phyloP scores from a whole-genome alignment of 92 coral and sea anemone genomes.

The Anthopleura xanthogrammica region DNA sequence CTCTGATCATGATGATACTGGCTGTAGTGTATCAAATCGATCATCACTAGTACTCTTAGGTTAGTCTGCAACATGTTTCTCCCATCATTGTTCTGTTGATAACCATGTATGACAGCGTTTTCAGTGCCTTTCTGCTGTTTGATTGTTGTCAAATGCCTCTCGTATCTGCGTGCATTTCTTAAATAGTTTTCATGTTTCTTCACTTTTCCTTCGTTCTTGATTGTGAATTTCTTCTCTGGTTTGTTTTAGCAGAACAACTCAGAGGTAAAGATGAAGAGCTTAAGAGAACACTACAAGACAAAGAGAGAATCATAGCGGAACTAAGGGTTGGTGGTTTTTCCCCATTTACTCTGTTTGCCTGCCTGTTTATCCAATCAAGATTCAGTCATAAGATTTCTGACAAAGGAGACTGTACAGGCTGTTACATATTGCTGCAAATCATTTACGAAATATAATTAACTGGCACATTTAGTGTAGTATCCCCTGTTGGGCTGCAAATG shows the following conservation, averaged over 20 bases:
- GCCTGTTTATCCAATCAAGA: too few species aligned
- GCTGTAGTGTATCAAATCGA: slow-evolving; percentile 57
- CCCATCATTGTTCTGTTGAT: too few species aligned
- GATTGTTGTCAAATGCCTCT: neutral
- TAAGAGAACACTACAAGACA: slow-evolving; percentile 84
- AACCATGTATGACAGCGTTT: neutral
- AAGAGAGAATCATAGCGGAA: slow-evolving; percentile 89
- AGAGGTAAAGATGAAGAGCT: slow-evolving; percentile 93
- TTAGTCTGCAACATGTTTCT: slow-evolving; percentile 20
- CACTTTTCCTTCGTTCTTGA: neutral
- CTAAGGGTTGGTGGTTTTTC: slow-evolving; percentile 66
- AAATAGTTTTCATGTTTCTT: neutral
- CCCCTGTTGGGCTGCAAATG: too few species aligned
- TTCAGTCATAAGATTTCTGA: too few species aligned
- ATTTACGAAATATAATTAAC: too few species aligned
- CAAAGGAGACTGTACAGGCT: too few species aligned
- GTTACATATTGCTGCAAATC: too few species aligned
- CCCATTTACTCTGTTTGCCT: neutral
- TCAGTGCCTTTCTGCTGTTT: neutral
- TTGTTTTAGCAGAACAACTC: slow-evolving; percentile 80
- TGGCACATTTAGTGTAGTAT: too few species aligned
- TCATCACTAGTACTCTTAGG: slow-evolving; percentile 87
- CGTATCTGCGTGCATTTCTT: too few species aligned
- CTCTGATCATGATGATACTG: slow-evolving; percentile 68
- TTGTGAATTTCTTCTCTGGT: slow-evolving; percentile 8